These are phyloP conservation scores for Geococcyx californianus DNA, from an alignment of 2,113 vertebrate species.

Conservation along the genomic window DNA sequence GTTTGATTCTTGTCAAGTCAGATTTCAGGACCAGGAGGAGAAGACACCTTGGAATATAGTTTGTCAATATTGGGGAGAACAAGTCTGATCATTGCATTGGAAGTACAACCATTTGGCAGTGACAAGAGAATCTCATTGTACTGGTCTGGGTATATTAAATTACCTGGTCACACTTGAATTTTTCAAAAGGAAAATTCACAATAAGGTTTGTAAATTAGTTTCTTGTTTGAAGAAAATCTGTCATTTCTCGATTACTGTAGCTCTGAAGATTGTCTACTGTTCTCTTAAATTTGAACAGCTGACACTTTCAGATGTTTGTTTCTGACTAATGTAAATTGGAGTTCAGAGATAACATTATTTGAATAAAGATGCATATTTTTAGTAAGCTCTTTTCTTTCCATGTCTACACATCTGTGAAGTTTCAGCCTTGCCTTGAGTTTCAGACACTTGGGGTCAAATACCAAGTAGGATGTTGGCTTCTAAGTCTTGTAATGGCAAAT, in stretches of 20 bases:
- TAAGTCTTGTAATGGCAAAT: background rate
- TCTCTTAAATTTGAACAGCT: conserved; percentile 17
- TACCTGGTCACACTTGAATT: background rate
- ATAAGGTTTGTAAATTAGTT: conserved; percentile 6
- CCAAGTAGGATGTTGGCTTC: background rate
- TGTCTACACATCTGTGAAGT: too few relatives aligned
- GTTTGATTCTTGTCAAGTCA: background rate
- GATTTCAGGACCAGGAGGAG: background rate
- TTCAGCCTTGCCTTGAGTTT: background rate
- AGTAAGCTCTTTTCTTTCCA: too few relatives aligned
- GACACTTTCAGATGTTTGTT: conserved; percentile 50
- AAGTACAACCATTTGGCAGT: background rate
- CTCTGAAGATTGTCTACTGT: conserved; percentile 7
- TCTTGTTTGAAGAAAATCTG: conserved; percentile 37
- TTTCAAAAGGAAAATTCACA: conserved; percentile 6
- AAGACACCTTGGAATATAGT: background rate
- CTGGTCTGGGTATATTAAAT: background rate
- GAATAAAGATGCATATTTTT: conserved; percentile 82
- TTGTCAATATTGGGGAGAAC: background rate
- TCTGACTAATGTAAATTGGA: conserved; percentile 68
- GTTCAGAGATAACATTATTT: conserved; percentile 65
- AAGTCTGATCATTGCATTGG: background rate
- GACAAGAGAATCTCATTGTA: background rate
- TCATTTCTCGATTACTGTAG: conserved; percentile 38
- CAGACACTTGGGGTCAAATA: background rate